Evolutionary conservation across 2,888 invertebrate genomes (phyloP), one percentile per base, ranked within the genome.

Genomic region (Achlya flavicornis): DNA sequence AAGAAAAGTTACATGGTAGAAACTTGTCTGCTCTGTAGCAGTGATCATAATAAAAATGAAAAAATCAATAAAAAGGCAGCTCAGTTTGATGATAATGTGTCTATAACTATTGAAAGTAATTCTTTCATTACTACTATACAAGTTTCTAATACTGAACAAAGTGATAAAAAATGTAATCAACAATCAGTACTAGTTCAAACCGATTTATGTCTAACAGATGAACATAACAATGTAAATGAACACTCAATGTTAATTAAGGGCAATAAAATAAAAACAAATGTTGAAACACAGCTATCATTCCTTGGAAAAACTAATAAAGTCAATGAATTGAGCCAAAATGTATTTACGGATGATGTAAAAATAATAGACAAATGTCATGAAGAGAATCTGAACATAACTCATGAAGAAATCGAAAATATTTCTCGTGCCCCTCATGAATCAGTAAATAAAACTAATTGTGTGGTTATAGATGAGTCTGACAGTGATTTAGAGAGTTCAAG

Each of bases 391-490:
- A 8, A 61, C 32, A 57, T 48, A 53, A 8, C 19, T 19, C 53
- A 19, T 38, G 33, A 26, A 66, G 65, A 58, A 8, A 57, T 66
- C 46, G 11, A 62, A 32, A 38, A 11, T 38, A 48, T 19, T 16
- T 11, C 19, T 16, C 5, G 3, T 38, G 19, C 19, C 4, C 11
- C 38, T 26, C 26, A 64, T 32, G 63, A 61, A 64, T 35, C 61
- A 43, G 38, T 60, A 38, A 62, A 64, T 10, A 69, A 66, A 63
- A 63, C 61, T 16, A 75, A 72, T 64, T 68, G 70, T 76, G 33
- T 86, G 60, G 67, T 86, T 58, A 86, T 90, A 72, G 79, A 81
- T 64, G 90, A 90, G 66, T 88, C 91, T n/a, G 91, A 91, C 53
- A 85, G 83, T 77, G 90, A 90, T 70, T 73, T 77, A 58, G 80